phyloP scores from a whole-genome alignment of 2,797 vertebrate species.

The Sebastes umbrosus region DNA sequence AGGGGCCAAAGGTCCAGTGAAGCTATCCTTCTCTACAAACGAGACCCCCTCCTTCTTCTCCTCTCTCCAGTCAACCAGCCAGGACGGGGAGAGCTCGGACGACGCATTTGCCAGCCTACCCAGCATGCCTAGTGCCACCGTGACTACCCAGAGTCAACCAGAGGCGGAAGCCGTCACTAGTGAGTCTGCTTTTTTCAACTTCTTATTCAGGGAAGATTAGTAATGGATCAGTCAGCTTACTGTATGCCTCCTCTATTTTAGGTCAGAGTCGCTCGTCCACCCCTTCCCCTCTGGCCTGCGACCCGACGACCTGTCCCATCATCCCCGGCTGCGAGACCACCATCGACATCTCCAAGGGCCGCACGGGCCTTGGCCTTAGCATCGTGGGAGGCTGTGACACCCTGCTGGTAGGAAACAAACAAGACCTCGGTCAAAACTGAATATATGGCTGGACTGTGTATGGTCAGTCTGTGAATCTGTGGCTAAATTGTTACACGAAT shows the following conservation, averaged over 20 bases:
- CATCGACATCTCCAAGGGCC: constrained; percentile 96
- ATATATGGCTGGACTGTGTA: fast-evolving
- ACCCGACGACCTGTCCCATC: constrained; percentile 94
- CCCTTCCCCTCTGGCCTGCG: constrained; percentile 87
- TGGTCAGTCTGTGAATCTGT: too few species aligned
- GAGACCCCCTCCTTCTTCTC: constrained; percentile 46
- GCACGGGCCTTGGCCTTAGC: constrained; percentile 95
- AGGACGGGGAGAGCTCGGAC: constrained; percentile 36
- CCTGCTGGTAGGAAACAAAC: constrained; percentile 85
- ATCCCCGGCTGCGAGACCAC: constrained; percentile 98
- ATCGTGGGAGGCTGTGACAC: constrained; percentile 98
- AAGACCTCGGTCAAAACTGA: too few species aligned
- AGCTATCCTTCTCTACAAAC: constrained; percentile 82
- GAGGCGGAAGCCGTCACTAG: constrained; percentile 85
- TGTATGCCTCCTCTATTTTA: constrained; percentile 40
- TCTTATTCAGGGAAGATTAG: not conserved
- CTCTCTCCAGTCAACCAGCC: constrained; percentile 44
- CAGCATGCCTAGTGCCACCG: constrained; percentile 33
- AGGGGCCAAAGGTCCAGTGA: constrained; percentile 81
- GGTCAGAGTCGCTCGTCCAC: constrained; percentile 91
- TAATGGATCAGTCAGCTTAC: not conserved
- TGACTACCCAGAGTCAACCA: constrained; percentile 44
- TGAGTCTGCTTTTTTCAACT: constrained; percentile 71
- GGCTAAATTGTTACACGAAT: too few species aligned
- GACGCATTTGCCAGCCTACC: constrained; percentile 48